These are phyloP conservation scores for Erpornis zantholeuca DNA, from an alignment of 2,113 vertebrate species.

Conservation along the genomic window DNA sequence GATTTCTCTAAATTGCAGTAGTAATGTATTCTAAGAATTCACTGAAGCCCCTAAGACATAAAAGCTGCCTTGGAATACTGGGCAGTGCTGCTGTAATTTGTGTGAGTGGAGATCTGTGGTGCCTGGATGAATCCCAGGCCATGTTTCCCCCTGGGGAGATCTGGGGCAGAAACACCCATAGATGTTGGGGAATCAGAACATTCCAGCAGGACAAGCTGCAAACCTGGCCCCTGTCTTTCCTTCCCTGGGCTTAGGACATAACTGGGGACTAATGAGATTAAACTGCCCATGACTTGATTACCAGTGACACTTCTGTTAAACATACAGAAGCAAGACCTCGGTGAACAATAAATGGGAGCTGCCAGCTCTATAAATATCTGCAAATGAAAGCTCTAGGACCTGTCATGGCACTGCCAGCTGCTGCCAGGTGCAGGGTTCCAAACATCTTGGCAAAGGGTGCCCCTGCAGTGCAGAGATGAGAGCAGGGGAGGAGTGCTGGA, in stretches of 20 bases:
- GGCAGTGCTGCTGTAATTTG: not conserved
- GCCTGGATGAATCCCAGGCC: not conserved
- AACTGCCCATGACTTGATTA: not conserved
- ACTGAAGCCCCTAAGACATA: not conserved
- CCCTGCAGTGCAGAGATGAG: not conserved
- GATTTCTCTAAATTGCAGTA: not conserved
- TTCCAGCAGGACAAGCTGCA: not conserved
- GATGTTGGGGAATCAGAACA: not conserved
- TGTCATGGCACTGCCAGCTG: not conserved
- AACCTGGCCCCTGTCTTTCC: not conserved
- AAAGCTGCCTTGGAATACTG: not conserved
- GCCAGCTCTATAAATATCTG: not conserved
- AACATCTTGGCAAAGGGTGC: not conserved
- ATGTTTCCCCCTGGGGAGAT: fast-evolving
- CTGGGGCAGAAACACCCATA: not conserved
- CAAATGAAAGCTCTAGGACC: not conserved
- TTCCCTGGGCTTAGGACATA: not conserved
- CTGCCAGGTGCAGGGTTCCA: not conserved
- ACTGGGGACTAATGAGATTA: not conserved
- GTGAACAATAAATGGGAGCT: not conserved
- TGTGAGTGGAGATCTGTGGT: not conserved
- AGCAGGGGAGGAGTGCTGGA: not conserved
- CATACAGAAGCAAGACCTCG: not conserved
- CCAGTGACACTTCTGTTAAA: not conserved
- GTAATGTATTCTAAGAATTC: not conserved